A percentile compares a stretch with the other conserved stretches of the same genome.
Conservation (phyloP, 1,140 invertebrate genomes). For the Stenopsyche tienmushanensis region DNA sequence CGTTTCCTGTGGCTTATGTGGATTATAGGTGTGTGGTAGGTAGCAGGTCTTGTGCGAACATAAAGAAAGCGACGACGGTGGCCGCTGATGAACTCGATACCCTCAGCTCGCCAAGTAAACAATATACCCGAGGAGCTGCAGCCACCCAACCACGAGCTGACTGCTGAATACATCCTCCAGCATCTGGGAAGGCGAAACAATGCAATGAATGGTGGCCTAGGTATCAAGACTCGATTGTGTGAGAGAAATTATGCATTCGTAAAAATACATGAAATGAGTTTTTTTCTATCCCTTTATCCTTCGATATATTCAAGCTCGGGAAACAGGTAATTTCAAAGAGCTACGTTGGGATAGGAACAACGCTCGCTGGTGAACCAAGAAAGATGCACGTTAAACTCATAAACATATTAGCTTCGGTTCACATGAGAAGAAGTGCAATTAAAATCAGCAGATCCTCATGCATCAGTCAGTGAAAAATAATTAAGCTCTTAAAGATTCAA, state of each 20-base stretch:
- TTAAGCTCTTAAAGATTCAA: no score
- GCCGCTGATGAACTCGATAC: constrained; percentile 39
- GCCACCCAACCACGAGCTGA: constrained; percentile 1
- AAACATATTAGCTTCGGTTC: neutral
- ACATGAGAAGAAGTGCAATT: neutral
- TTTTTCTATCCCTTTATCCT: no score
- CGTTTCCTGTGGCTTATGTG: constrained; percentile 16
- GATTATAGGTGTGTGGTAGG: neutral
- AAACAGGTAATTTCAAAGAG: no score
- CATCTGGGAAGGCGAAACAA: neutral
- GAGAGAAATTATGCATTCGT: no score
- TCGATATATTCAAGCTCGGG: no score
- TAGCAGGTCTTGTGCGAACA: constrained; percentile 1
- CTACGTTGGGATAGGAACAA: no score
- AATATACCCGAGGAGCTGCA: constrained; percentile 22
- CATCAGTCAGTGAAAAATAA: no score
- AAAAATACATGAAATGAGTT: no score
- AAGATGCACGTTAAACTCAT: neutral
- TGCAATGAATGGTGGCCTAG: neutral
- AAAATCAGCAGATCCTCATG: neutral
- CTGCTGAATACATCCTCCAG: neutral
- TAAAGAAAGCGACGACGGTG: constrained; percentile 36
- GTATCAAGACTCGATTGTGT: no score
- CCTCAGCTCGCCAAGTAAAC: constrained; percentile 30
- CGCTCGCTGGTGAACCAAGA: neutral